Base-by-base conservation (phyloP, 2,888 invertebrate species). In the Ligdia adustata region DNA sequence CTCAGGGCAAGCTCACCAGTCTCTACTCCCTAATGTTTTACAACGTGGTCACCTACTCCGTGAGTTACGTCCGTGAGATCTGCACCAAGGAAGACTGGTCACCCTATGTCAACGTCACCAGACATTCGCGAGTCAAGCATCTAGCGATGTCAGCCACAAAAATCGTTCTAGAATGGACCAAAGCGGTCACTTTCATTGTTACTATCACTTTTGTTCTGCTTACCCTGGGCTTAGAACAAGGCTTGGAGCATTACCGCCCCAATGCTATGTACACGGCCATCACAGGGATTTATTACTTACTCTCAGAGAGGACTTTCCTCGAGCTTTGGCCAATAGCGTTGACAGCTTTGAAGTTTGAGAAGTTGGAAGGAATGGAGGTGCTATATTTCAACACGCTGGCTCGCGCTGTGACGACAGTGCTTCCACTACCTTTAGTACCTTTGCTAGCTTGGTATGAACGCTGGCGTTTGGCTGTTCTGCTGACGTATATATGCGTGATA, bases 131-230 rank as follows among this genome's bases (percentile, higher is more conserved):
- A 56, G 92, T 95, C 45, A 93, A 94, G 61, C 95, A 95, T 74
- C 92, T 95, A 41, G 95, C 95, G 16, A 94, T 95, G 94, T 94
- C 95, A 2, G 94, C 95, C 0, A 95, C 95, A 0, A 95, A 95
- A 77, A 93, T 95, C 44, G 95, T 95, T 4, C 86, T 95, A 39
- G 95, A 95, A 74, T 95, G 95, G 94, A 95, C 95, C 9, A 95
- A 95, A 79, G 95, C 95, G 0, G 93, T 95, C 33, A 95, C 95
- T 0, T 95, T 95, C 66, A 91, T 95, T 16, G 94, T 95, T 18
- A 95, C 95, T 0, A 91, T 95, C 24, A 95, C 94, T 0, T 95
- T 95, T 67, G 93, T 95, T 80, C 87, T 95, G 6, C 86, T 95
- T 2, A 94, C 95, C 0, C 92, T 95, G 33, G 95, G 95, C 1